Evolutionary conservation across 2,888 invertebrate genomes (phyloP).

Genomic region (Lysandra bellargus): DNA sequence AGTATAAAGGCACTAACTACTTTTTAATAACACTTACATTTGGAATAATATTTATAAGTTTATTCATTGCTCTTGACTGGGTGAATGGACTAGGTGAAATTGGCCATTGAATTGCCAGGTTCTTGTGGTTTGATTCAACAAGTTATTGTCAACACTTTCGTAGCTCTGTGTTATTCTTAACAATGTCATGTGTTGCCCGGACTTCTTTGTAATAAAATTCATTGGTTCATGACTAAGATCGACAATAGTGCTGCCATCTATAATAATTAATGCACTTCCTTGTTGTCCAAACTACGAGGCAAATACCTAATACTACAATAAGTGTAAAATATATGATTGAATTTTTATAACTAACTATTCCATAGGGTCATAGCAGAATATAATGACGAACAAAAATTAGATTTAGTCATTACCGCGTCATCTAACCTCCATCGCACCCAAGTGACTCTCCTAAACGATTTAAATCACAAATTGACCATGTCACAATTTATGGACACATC

Average conservation of each 20-base stretch:
- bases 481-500: background rate
- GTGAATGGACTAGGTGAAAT: background rate
- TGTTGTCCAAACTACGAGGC: too few relatives aligned
- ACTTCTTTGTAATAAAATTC: too few relatives aligned
- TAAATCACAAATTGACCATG: conserved; percentile 11
- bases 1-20: background rate
- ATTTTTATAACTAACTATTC: too few relatives aligned
- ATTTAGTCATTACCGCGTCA: background rate
- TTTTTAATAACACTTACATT: background rate
- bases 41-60: background rate
- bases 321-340: too few relatives aligned
- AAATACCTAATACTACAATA: too few relatives aligned
- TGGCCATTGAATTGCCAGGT: background rate
- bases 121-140: too few relatives aligned
- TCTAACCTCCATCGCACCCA: conserved; percentile 21
- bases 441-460: conserved; percentile 23
- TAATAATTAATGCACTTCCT: too few relatives aligned
- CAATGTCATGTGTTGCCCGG: too few relatives aligned
- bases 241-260: too few relatives aligned
- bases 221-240: too few relatives aligned
- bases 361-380: background rate
- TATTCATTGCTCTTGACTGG: background rate
- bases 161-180: too few relatives aligned
- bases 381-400: background rate
- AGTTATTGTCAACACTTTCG: too few relatives aligned